Evolutionary conservation across 1,140 invertebrate genomes (phyloP), one percentile per base, ranked within the genome.

Genomic region (Papilio xuthus): DNA sequence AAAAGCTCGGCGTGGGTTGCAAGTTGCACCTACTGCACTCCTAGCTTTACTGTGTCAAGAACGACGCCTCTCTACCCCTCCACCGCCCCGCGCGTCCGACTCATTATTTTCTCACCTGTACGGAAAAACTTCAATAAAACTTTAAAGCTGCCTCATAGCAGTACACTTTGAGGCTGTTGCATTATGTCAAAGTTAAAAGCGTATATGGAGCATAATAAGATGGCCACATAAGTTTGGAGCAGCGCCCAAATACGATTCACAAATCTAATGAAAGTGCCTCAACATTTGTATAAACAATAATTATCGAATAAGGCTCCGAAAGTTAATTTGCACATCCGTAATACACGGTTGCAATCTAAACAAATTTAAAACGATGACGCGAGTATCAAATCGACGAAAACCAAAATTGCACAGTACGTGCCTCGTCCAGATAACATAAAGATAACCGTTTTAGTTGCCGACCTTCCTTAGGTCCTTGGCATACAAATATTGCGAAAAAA

Each of bases 31-130:
- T 93, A 93, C 90, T 94, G 92, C 92, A 94, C 90, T 92, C 92
- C 90, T 93, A 92, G 92, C 90, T 92, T 94, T 94, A 94, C 90
- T 94, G 90, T 94, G 92, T 94, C 92, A 94, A 94, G 92, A 89
- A 94, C 92, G 90, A 94, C 92, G 85, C 87, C 91, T 92, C 86
- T 89, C 88, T 87, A 82, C 89, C 89, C 86, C 84, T 84, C 86
- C 84, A 8, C 7, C 7, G 4, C 84, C 85, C 87, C 78, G 23
- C 78, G 60, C 82, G 79, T 15, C 74, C 82, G 79, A 84, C 79
- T 84, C 82, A 86, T 70, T 85, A 85, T 87, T 90, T 88, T 90
- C 86, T 90, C 90, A 92, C 85, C 86, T 88, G 83, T 80, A 85
- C 79, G 73, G 50, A 88, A 84, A 86, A 78, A 77, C 72, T 77